Percentiles rank a stretch among this genome's conserved stretches.
phyloP scores from a whole-genome alignment of 2,113 vertebrate genomes.

The Daboia siamensis region DNA sequence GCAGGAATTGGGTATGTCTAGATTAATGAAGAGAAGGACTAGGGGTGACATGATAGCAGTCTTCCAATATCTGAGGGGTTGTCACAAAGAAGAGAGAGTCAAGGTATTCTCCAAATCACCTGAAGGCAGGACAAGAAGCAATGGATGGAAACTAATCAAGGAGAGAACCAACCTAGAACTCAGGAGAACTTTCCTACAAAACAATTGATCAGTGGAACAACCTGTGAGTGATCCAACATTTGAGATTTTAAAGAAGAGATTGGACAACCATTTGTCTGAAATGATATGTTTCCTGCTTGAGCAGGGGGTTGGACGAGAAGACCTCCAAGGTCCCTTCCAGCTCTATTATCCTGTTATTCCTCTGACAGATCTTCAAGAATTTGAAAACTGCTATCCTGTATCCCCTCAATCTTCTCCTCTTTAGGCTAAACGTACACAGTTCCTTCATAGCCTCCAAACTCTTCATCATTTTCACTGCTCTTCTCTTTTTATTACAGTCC shows the following conservation, averaged over 20 bases:
- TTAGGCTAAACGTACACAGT: background rate
- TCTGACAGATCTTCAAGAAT: background rate
- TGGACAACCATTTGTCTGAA: background rate
- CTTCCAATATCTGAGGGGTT: background rate
- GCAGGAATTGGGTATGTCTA: background rate
- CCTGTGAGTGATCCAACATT: background rate
- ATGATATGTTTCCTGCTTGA: background rate
- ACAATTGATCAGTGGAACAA: background rate
- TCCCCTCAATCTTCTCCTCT: background rate
- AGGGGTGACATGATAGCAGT: background rate
- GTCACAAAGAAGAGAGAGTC: background rate
- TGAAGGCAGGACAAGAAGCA: background rate
- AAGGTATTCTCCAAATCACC: background rate
- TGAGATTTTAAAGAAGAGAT: background rate
- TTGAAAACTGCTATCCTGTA: background rate
- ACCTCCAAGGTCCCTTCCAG: background rate
- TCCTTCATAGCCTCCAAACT: background rate
- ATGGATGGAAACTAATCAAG: background rate
- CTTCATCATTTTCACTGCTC: background rate
- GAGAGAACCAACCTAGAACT: background rate
- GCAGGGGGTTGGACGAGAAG: background rate
- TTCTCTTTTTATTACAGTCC: background rate
- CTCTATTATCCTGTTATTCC: background rate
- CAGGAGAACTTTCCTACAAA: background rate
- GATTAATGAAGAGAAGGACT: background rate